Percentiles rank a stretch among this genome's conserved stretches.
phyloP scores from a whole-genome alignment of 2,888 invertebrate species.

The Conchocele bisecta region DNA sequence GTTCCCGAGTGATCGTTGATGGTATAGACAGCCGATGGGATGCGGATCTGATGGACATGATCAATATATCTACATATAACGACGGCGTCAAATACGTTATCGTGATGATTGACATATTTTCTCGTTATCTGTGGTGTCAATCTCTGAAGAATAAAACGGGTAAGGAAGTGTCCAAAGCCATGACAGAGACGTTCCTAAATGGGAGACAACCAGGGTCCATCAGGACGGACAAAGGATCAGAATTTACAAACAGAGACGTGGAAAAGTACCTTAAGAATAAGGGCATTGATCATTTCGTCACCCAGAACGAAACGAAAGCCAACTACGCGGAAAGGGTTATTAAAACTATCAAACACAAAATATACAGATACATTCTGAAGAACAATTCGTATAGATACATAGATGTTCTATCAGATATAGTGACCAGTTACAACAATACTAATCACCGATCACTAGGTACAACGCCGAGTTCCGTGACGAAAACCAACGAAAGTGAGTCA shows the following conservation, averaged over 20 bases:
- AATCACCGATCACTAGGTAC: constrained; percentile 23
- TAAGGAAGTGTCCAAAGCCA: constrained; percentile 1
- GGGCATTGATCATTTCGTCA: constrained; percentile 23
- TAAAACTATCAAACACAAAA: constrained; percentile 3
- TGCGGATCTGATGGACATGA: constrained; percentile 39
- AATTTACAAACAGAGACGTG: constrained; percentile 22
- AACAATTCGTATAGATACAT: constrained; percentile 15
- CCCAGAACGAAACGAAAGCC: constrained; percentile 42
- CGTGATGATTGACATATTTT: constrained; percentile 29
- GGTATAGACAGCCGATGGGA: constrained; percentile 41
- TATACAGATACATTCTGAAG: constrained; percentile 27
- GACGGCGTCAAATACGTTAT: constrained; percentile 32
- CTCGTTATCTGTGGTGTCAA: constrained; percentile 13
- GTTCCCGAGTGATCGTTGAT: constrained; percentile 21
- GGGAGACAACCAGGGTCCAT: constrained; percentile 10
- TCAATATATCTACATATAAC: constrained; percentile 11
- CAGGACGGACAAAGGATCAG: constrained; percentile 23
- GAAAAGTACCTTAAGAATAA: constrained; percentile 14
- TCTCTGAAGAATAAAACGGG: constrained; percentile 23
- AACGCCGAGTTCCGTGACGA: constrained; percentile 14
- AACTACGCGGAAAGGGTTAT: constrained; percentile 34
- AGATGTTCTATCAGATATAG: constrained; percentile 18
- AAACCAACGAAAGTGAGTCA: constrained; percentile 19
- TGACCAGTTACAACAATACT: constrained; percentile 30
- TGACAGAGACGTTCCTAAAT: not conserved